These are phyloP conservation scores for Cyrtorhinus lividipennis DNA, from an alignment of 1,140 invertebrate genomes.

Conservation along the genomic window DNA sequence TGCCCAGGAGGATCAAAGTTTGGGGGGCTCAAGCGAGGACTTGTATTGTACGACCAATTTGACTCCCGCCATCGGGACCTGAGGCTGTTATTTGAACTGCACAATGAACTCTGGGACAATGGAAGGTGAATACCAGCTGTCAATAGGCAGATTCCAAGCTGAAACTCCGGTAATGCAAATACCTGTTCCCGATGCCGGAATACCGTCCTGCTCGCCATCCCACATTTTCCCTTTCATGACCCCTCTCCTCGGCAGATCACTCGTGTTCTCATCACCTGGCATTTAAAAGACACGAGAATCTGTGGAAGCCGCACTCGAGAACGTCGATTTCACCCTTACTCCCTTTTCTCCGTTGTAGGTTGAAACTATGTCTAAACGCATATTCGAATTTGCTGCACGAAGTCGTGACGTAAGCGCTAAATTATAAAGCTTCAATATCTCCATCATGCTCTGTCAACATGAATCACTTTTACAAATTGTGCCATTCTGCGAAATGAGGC, in stretches of 20 bases:
- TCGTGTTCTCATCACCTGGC: neutral
- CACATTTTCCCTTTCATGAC: neutral
- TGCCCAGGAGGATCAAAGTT: conserved; percentile 5
- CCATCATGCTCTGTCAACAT: no score
- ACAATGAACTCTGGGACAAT: conserved; percentile 7
- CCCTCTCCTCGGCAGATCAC: neutral
- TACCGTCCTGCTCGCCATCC: neutral
- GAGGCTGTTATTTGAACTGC: conserved; percentile 6
- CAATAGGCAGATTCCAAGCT: conserved; percentile 4
- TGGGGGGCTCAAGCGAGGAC: neutral
- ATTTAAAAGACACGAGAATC: neutral
- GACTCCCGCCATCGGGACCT: neutral
- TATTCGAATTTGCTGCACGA: no score
- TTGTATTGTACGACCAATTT: conserved; percentile 10
- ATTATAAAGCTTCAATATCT: no score
- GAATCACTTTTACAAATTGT: no score
- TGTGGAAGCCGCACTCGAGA: no score
- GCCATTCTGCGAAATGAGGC: no score
- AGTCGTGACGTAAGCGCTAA: no score
- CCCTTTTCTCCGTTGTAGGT: no score
- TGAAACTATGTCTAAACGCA: neutral
- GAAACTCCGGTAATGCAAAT: neutral
- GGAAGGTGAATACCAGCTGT: conserved; percentile 5
- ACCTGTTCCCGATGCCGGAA: neutral
- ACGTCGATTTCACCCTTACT: no score